Percentiles rank a stretch among this genome's conserved stretches.
These are phyloP conservation scores for Cyrtodaria siliqua DNA, from an alignment of 2,888 invertebrate species.

Conservation along the genomic window DNA sequence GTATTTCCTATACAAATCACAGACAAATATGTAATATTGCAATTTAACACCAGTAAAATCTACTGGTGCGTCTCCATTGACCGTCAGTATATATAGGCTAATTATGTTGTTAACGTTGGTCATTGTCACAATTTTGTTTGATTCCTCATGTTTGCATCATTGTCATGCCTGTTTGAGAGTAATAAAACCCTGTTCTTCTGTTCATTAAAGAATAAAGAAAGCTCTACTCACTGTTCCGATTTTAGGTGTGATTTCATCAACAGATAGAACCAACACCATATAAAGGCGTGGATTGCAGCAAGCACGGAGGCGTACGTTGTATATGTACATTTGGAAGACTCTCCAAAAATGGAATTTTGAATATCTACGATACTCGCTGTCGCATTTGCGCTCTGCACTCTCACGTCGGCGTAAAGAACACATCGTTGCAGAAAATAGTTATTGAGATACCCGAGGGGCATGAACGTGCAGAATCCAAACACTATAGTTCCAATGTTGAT, in stretches of 20 bases:
- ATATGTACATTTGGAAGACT: constrained; percentile 38
- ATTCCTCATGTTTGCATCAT: too few relatives aligned
- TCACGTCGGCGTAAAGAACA: constrained; percentile 47
- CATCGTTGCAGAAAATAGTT: constrained; percentile 51
- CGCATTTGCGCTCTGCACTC: constrained; percentile 20
- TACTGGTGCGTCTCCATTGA: too few relatives aligned
- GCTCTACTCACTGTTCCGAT: constrained; percentile 55
- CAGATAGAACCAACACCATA: constrained; percentile 64
- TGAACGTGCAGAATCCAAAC: constrained; percentile 51
- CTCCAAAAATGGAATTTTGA: constrained; percentile 42
- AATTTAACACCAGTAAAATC: too few relatives aligned
- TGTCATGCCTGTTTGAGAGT: too few relatives aligned
- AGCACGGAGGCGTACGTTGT: constrained; percentile 48
- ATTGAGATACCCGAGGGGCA: constrained; percentile 48
- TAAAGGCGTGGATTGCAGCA: constrained; percentile 59
- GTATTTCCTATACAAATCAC: too few relatives aligned
- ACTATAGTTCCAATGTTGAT: constrained; percentile 47
- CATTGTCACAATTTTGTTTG: too few relatives aligned
- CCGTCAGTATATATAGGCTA: too few relatives aligned
- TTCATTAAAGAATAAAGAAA: too few relatives aligned
- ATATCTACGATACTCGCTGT: constrained; percentile 41
- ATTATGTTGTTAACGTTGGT: too few relatives aligned
- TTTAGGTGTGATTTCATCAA: constrained; percentile 50
- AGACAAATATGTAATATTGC: too few relatives aligned
- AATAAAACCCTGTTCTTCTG: too few relatives aligned